These are phyloP conservation scores for Euplagia quadripunctaria DNA, from an alignment of 2,888 invertebrate genomes.

Conservation along the genomic window DNA sequence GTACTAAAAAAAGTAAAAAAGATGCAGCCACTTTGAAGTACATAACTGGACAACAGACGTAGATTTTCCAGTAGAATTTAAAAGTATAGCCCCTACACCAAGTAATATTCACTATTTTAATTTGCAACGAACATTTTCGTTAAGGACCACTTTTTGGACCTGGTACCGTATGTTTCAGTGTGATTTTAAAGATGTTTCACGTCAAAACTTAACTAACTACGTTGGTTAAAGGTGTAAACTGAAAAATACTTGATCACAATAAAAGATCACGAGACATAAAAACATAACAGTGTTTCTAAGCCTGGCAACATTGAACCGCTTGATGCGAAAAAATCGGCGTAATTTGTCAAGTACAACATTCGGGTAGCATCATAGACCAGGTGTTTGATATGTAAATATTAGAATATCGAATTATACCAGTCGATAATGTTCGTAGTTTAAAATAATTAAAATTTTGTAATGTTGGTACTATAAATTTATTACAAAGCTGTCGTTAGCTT, in stretches of 20 bases:
- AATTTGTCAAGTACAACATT: conserved; percentile 32
- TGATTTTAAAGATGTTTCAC: background rate
- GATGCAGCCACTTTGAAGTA: background rate
- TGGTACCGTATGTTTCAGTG: too few species aligned
- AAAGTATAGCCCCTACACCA: background rate
- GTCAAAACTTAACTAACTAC: conserved; percentile 23
- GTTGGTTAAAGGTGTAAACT: conserved; percentile 30
- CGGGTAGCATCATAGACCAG: conserved; percentile 30
- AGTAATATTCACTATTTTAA: background rate
- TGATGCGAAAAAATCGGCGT: conserved; percentile 36
- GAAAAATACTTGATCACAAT: conserved; percentile 32
- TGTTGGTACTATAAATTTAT: too few species aligned
- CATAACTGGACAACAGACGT: background rate
- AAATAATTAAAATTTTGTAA: too few species aligned
- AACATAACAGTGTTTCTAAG: conserved; percentile 54
- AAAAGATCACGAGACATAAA: conserved; percentile 56
- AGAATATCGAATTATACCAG: too few species aligned
- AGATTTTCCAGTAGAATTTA: background rate
- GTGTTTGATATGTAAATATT: too few species aligned
- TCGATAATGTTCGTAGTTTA: too few species aligned
- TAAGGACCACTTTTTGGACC: too few species aligned
- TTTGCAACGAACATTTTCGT: too few species aligned
- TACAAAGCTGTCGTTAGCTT: too few species aligned
- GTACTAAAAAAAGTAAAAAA: conserved; percentile 11
- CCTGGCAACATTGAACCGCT: conserved; percentile 37